Base-by-base conservation (phyloP, 2,113 vertebrate species). In the Mormyrus iriodes region DNA sequence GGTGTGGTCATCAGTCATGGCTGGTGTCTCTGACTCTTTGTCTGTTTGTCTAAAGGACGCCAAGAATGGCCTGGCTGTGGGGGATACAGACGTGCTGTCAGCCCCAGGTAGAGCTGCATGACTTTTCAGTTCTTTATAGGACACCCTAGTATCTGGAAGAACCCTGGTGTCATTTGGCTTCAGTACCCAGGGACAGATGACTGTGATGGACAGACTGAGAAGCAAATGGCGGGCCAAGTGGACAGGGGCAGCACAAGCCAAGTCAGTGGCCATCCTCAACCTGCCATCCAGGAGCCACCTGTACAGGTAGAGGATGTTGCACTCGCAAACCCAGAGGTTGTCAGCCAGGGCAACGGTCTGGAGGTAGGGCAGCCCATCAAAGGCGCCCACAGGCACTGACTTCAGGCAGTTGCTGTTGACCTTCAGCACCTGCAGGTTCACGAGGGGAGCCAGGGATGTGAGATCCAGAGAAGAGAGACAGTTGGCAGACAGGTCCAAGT, bases 371-470 rank as follows among this genome's bases (percentile, higher is more conserved):
- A 96, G 90, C 46, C 92, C 21, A 73, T 96, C 95, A 19, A 96
- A 96, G 35, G 94, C 92, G 0, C 55, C 93, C 53, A 95, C 95
- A 2, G 95, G 95, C 49, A 96, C 93, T 0, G 94, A 94, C 3
- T 92, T 94, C 48, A 96, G 92, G 85, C 95, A 95, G 93, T 96
- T 96, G 90, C 94, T 94, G 93, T 95, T 95, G 91, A 96, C 95
- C 49, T 95, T 95, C 35, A 96, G 90, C n/a, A 95, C 92, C 90
- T 95, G 95, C 83, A 96, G 92, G 91, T 96, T 95, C 83, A 95
- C 91, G 86, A 96, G 90, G 0, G 91, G 31, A 10, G 93, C 92
- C 88, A 96, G 89, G 0, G 95, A 95, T 31, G 90, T 90, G 69
- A 93, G 90, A 89, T 95, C 93, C 91, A 96, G 90, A 35, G 91